Base-by-base conservation (phyloP, 2,888 invertebrate species). In the Pasiphila rectangulata region DNA sequence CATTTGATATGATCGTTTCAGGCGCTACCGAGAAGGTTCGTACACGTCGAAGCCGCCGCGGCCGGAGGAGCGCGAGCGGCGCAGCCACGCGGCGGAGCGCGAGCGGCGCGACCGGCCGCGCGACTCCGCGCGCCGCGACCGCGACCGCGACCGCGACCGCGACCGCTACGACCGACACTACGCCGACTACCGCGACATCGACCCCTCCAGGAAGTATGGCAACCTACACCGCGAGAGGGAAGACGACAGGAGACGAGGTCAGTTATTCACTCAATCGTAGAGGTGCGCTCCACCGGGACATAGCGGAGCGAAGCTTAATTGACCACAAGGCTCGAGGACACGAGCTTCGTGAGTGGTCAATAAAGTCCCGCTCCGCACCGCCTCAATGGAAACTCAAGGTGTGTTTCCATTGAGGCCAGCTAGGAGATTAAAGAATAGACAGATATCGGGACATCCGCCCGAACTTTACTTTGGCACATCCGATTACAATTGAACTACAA, bases 21-120 rank as follows among this genome's bases (percentile, higher is more conserved):
- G 90, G 54, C 79, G 85, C 10, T 86, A 88, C 67, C 77, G 90
- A 25, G 91, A 90, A 60, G 89, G 90, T 9, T 86, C 88, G 21
- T 82, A 86, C 68, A 66, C 81, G 30, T 75, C 79, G n/a, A 73
- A 79, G 16, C 84, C 83, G 57, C 86, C 88, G 17, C 87, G 78
- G 3, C 75, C 72, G 38, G 67, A 76, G 30, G 77, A 80, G 30
- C 75, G 77, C 48, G 67, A 67, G 36, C 65, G 71, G 24, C 72
- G 77, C 46, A 69, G 77, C 38, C 4, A 25, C 46, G 24, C 41
- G 36, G 24, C 1, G 62, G 81, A 69, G 46, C 74, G 71, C 52
- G 75, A 74, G 21, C 58, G 56, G 41, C 57, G 36, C 51, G 51
- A 36, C 41, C 34, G 30, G 57, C 83, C 87, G 13, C 86, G 53